These are phyloP conservation scores for Sylvia borin DNA, from an alignment of 2,797 vertebrate species.

Conservation along the genomic window DNA sequence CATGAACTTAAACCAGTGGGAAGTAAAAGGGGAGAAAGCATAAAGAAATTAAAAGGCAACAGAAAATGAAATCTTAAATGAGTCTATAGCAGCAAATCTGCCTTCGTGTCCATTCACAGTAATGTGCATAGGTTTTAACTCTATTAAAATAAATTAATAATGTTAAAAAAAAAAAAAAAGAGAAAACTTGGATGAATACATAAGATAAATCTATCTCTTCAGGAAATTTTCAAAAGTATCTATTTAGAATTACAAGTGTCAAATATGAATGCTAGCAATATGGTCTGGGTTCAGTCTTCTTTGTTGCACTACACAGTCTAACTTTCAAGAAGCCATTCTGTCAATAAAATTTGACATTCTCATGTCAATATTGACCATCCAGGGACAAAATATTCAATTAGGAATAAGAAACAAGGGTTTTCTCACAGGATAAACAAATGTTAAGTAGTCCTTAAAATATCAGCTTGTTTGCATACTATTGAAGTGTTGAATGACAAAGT, in stretches of 20 bases:
- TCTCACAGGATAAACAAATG: neutral
- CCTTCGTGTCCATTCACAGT: conserved; percentile 73
- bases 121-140: conserved; percentile 74
- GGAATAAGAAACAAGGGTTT: neutral
- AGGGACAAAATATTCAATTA: neutral
- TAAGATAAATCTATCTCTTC: neutral
- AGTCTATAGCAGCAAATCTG: conserved; percentile 62
- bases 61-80: conserved; percentile 58
- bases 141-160: neutral
- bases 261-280: neutral
- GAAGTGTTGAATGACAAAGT: neutral
- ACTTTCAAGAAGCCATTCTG: neutral
- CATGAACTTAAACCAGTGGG: conserved; percentile 40
- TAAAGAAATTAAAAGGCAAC: conserved; percentile 50
- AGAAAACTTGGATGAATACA: neutral
- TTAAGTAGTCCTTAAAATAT: neutral
- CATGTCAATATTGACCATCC: neutral
- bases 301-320: neutral
- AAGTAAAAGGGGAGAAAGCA: conserved; percentile 35
- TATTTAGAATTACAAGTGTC: neutral
- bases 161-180: neutral
- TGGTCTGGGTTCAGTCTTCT: neutral
- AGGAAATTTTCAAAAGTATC: neutral
- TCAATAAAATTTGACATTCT: neutral
- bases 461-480: neutral